Conservation (phyloP, 2,797 vertebrate species). For the Falco columbarius region DNA sequence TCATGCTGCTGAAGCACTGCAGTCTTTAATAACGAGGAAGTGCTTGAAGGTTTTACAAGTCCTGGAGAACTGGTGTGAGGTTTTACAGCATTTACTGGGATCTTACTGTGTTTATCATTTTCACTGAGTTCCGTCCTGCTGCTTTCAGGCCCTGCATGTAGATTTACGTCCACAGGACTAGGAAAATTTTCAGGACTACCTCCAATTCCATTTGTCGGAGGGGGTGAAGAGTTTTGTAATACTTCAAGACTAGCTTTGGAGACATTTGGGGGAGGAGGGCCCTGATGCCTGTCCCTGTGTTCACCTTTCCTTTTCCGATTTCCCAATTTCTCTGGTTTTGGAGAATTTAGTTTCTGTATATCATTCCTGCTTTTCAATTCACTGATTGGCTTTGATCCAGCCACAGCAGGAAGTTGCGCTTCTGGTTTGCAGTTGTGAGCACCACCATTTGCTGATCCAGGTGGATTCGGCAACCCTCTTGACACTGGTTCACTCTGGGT, state of each 20-base stretch:
- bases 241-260: conserved; percentile 84
- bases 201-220: conserved; percentile 83
- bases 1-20: conserved; percentile 85
- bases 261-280: conserved; percentile 79
- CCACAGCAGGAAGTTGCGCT: conserved; percentile 63
- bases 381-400: conserved; percentile 79
- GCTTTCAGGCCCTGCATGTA: conserved; percentile 76
- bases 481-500: conserved; percentile 79
- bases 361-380: conserved; percentile 90
- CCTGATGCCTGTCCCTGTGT: conserved; percentile 82
- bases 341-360: conserved; percentile 86
- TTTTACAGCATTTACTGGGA: conserved; percentile 86
- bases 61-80: conserved; percentile 86
- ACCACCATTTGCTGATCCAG: conserved; percentile 89
- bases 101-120: conserved; percentile 90
- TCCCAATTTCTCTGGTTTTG: conserved; percentile 80
- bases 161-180: conserved; percentile 75
- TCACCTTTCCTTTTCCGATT: conserved; percentile 84
- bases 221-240: conserved; percentile 83
- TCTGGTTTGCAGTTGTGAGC: conserved; percentile 89
- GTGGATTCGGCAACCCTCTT: conserved; percentile 78
- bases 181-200: conserved; percentile 87
- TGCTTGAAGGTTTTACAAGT: conserved; percentile 81
- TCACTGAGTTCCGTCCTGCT: conserved; percentile 86
- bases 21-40: conserved; percentile 84